A percentile compares a stretch with the other conserved stretches of the same genome.
phyloP scores from a whole-genome alignment of 2,113 vertebrate species.

The Scolopax mira region DNA sequence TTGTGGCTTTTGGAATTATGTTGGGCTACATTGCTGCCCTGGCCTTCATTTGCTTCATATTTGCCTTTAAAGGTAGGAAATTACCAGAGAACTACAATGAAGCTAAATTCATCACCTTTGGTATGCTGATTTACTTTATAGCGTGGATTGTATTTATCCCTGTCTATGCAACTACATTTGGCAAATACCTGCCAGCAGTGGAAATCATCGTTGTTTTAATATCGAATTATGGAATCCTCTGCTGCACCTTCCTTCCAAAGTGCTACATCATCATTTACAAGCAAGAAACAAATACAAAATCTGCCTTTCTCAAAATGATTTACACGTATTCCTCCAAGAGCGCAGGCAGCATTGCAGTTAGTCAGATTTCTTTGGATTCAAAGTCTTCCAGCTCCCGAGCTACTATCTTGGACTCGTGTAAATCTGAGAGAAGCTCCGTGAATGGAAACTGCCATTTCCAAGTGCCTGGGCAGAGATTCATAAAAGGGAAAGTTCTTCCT shows the following conservation, averaged over 20 bases:
- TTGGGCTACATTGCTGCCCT: slow-evolving; percentile 81
- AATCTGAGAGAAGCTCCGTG: slow-evolving; percentile 7
- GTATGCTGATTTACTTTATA: slow-evolving; percentile 91
- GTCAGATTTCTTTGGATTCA: slow-evolving; percentile 62
- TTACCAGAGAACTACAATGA: slow-evolving; percentile 90
- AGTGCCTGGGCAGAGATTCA: not conserved
- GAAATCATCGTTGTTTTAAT: slow-evolving; percentile 90
- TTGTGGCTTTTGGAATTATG: slow-evolving; percentile 82
- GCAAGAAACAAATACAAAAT: slow-evolving; percentile 85
- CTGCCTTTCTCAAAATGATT: slow-evolving; percentile 82
- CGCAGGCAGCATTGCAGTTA: slow-evolving; percentile 61
- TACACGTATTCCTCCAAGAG: slow-evolving; percentile 81
- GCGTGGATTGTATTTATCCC: slow-evolving; percentile 89
- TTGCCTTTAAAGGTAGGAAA: slow-evolving; percentile 88
- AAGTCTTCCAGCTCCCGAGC: not conserved
- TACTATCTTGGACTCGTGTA: not conserved
- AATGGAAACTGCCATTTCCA: slow-evolving; percentile 51
- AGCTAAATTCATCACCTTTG: slow-evolving; percentile 90
- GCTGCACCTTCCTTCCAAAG: slow-evolving; percentile 88
- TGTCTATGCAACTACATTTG: slow-evolving; percentile 80
- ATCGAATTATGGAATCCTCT: slow-evolving; percentile 86
- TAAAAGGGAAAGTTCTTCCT: not conserved
- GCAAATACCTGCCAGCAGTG: slow-evolving; percentile 84
- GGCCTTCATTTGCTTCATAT: slow-evolving; percentile 84
- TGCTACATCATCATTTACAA: slow-evolving; percentile 87